Evolutionary conservation across 2,888 invertebrate species (phyloP).

Genomic region (Folsomia manolachei): DNA sequence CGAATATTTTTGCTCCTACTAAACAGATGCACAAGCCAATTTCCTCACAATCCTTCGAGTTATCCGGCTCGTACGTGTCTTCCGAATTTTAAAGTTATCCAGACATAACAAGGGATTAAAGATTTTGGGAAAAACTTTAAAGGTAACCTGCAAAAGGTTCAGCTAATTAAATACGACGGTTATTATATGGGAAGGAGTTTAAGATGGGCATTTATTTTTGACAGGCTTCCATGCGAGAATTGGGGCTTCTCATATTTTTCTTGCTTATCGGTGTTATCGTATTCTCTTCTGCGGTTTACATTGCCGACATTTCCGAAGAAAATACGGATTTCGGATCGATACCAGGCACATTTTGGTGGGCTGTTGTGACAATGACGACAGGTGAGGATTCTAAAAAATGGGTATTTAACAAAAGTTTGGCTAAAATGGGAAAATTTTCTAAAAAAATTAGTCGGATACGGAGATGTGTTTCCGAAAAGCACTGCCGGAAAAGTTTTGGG

Average conservation of each 20-base stretch:
- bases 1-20: neutral
- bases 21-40: neutral
- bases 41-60: slow-evolving; percentile 36
- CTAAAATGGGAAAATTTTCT: neutral
- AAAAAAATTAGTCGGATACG: slow-evolving; percentile 29
- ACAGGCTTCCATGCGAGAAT: slow-evolving; percentile 46
- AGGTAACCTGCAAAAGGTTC: too few species aligned
- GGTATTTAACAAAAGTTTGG: too few species aligned
- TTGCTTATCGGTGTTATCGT: slow-evolving; percentile 39
- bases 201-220: too few species aligned
- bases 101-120: slow-evolving; percentile 39
- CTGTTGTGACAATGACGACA: slow-evolving; percentile 43
- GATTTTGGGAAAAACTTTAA: slow-evolving; percentile 43
- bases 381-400: neutral
- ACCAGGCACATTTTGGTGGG: slow-evolving; percentile 43
- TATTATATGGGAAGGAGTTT: too few species aligned
- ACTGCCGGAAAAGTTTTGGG: slow-evolving; percentile 32
- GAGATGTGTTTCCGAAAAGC: slow-evolving; percentile 30
- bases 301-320: slow-evolving; percentile 22
- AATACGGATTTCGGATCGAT: slow-evolving; percentile 28
- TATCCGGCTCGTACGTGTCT: slow-evolving; percentile 43
- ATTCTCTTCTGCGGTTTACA: slow-evolving; percentile 40
- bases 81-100: slow-evolving; percentile 47
- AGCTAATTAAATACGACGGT: too few species aligned
- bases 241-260: slow-evolving; percentile 43